Percentiles rank a stretch among this genome's conserved stretches.
phyloP scores from a whole-genome alignment of 1,140 invertebrate species.

The Odontomachus brunneus region DNA sequence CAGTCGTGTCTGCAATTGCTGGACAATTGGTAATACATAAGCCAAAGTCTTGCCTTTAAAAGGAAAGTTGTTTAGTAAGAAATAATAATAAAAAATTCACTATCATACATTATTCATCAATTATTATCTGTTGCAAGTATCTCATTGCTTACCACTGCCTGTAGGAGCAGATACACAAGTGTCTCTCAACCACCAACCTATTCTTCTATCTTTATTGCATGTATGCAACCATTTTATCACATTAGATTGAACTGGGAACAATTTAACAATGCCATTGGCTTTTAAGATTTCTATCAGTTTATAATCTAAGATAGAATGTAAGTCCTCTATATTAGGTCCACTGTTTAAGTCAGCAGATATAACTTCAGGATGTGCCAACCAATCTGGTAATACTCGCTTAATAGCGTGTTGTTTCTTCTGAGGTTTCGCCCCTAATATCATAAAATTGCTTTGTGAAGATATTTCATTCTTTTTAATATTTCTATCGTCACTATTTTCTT shows the following conservation, averaged over 20 bases:
- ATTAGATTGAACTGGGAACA: constrained; percentile 95
- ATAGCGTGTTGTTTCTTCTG: constrained; percentile 84
- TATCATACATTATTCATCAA: not conserved
- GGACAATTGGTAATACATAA: constrained; percentile 96
- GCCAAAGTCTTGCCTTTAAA: constrained; percentile 93
- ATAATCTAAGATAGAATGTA: constrained; percentile 87
- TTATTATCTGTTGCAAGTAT: constrained; percentile 5
- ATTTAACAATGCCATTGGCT: constrained; percentile 90
- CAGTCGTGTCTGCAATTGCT: constrained; percentile 85
- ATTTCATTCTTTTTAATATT: not conserved
- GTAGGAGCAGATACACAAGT: constrained; percentile 99
- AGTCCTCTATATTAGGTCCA: constrained; percentile 86
- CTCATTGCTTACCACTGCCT: constrained; percentile 93
- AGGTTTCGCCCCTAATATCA: constrained; percentile 76
- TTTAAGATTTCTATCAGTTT: constrained; percentile 88
- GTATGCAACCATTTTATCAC: constrained; percentile 93
- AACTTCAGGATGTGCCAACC: constrained; percentile 93
- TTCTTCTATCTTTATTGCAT: constrained; percentile 86
- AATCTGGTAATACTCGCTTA: constrained; percentile 92
- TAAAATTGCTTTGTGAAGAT: constrained; percentile 68
- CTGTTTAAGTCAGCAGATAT: constrained; percentile 90
- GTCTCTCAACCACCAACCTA: constrained; percentile 91
- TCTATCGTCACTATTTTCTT: not conserved
- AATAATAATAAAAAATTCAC: constrained; percentile 19
- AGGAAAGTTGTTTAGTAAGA: constrained; percentile 17